Evolutionary conservation across 92 coral and sea anemone genomes (phyloP).

Genomic region (Micromussa lordhowensis): DNA sequence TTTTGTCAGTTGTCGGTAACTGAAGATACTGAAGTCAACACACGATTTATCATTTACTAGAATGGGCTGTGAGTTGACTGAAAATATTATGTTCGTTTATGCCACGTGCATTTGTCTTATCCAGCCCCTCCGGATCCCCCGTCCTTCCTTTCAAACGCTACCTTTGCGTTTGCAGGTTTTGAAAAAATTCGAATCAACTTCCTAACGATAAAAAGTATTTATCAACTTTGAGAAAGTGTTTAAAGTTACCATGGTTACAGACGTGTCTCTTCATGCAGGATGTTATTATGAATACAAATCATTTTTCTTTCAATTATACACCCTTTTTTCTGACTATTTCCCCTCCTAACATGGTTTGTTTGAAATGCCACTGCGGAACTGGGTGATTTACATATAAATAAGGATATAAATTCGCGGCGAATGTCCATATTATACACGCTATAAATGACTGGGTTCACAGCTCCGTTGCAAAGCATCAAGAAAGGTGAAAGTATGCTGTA

Average conservation of each 20-base stretch:
- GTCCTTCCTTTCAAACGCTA: not conserved
- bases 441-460: conserved; percentile 27
- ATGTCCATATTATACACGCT: not conserved
- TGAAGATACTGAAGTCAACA: not conserved
- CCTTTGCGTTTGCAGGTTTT: not conserved
- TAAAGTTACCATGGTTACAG: not conserved
- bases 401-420: conserved; percentile 11
- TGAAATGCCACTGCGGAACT: not conserved
- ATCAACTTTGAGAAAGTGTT: not conserved
- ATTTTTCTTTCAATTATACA: not conserved
- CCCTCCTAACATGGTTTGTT: not conserved
- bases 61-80: not conserved
- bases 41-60: not conserved
- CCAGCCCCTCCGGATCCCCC: not conserved
- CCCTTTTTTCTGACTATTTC: not conserved
- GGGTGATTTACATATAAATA: conserved; percentile 4
- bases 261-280: not conserved
- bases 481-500: conserved; percentile 19
- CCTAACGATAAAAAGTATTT: not conserved
- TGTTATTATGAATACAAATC: not conserved
- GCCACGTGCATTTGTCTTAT: not conserved
- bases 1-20: not conserved
- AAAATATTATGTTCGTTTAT: too few species aligned
- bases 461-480: conserved; percentile 34
- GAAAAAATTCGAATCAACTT: not conserved